phyloP scores from a whole-genome alignment of 2,888 invertebrate genomes.

The Tupiocoris notatus region DNA sequence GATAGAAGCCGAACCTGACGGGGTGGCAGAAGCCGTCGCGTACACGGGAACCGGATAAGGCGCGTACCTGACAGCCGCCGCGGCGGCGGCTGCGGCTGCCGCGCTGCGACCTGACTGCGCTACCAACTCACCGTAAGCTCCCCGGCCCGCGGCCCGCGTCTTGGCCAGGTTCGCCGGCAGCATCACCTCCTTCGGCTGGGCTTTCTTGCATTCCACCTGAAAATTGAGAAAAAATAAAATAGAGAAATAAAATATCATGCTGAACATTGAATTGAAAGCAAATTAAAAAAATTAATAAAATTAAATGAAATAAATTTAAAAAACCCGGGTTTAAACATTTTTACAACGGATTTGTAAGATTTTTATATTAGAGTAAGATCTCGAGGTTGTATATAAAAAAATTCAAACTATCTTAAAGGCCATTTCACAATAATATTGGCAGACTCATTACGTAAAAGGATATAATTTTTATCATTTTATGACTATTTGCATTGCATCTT shows the following conservation, averaged over 20 bases:
- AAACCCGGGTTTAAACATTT: too few species aligned
- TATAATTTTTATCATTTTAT: too few species aligned
- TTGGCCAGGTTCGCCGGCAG: constrained; percentile 94
- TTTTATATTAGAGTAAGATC: too few species aligned
- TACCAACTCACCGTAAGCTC: constrained; percentile 97
- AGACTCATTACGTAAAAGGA: too few species aligned
- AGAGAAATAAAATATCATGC: neutral
- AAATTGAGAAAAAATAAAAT: constrained; percentile 48
- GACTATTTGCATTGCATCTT: too few species aligned
- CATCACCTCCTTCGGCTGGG: constrained; percentile 99
- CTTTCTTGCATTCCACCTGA: constrained; percentile 99
- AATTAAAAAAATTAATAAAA: neutral
- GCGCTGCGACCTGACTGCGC: constrained; percentile 59
- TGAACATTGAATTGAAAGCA: too few species aligned
- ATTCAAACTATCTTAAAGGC: too few species aligned
- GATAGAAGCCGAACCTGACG: constrained; percentile 51
- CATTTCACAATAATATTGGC: too few species aligned
- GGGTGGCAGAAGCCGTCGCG: constrained; percentile 54
- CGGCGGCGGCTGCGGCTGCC: neutral
- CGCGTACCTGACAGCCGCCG: constrained; percentile 45
- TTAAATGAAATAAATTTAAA: neutral
- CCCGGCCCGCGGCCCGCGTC: constrained; percentile 91
- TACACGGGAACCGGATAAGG: constrained; percentile 49
- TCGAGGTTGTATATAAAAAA: too few species aligned
- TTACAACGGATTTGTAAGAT: too few species aligned